phyloP scores from a whole-genome alignment of 2,797 vertebrate species.

The Synanceia verrucosa region DNA sequence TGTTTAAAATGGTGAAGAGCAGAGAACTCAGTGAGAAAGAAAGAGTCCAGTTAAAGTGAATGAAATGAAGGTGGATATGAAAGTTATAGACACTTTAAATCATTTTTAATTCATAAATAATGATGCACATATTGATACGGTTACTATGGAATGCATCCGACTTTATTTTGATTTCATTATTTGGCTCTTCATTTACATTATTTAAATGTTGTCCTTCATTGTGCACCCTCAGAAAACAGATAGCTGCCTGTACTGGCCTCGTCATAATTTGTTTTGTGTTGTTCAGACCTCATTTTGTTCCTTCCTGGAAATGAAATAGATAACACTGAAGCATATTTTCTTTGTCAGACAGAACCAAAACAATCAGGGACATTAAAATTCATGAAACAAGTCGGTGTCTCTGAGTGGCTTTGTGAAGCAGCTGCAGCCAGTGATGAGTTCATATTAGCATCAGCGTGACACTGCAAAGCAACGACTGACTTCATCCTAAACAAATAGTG shows the following conservation, averaged over 20 bases:
- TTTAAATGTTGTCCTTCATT: neutral
- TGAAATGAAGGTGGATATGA: no score
- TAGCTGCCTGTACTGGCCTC: no score
- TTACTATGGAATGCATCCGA: no score
- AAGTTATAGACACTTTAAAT: no score
- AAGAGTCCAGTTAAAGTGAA: no score
- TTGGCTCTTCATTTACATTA: neutral
- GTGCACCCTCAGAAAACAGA: no score
- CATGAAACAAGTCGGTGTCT: constrained; percentile 13
- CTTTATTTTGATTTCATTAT: neutral
- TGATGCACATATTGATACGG: no score
- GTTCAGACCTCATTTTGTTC: neutral
- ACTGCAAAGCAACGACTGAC: neutral
- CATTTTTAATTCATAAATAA: no score
- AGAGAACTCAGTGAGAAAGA: no score
- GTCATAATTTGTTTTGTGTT: no score
- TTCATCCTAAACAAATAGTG: neutral
- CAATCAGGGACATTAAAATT: constrained; percentile 31
- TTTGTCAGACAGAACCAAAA: constrained; percentile 13
- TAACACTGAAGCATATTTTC: constrained; percentile 1
- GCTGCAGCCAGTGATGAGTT: constrained; percentile 19
- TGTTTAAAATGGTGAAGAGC: no score
- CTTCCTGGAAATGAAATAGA: neutral
- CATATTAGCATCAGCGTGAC: constrained; percentile 20
- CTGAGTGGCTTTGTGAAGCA: constrained; percentile 24